Evolutionary conservation across 2,797 vertebrate species (phyloP).

Genomic region (Falco cherrug): DNA sequence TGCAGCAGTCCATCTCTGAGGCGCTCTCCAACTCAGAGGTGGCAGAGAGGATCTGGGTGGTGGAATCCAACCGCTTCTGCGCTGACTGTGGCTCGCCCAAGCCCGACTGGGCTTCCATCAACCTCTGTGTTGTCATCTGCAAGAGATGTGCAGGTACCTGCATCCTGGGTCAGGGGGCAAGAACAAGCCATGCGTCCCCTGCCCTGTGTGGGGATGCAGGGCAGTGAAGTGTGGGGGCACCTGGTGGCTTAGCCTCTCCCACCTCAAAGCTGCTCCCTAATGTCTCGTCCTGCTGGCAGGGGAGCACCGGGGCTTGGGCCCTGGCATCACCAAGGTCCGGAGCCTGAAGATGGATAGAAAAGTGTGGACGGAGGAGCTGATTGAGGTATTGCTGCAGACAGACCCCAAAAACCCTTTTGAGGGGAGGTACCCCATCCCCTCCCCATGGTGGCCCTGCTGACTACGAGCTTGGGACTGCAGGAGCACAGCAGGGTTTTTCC

Average conservation of each 20-base stretch:
- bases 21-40: constrained; percentile 92
- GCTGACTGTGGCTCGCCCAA: constrained; percentile 85
- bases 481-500: rapidly evolving
- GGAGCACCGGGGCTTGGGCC: constrained; percentile 90
- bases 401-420: background rate
- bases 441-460: background rate
- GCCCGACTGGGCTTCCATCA: constrained; percentile 95
- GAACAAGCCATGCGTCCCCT: background rate
- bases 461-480: background rate
- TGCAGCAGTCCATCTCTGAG: constrained; percentile 86
- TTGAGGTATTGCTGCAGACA: constrained; percentile 79
- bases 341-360: constrained; percentile 98
- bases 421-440: background rate
- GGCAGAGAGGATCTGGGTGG: constrained; percentile 86
- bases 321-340: constrained; percentile 90
- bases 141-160: constrained; percentile 89
- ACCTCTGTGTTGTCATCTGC: constrained; percentile 93
- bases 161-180: background rate
- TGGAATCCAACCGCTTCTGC: constrained; percentile 85
- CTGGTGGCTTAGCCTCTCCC: rapidly evolving
- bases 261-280: background rate
- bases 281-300: constrained; percentile 72
- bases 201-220: background rate
- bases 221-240: background rate
- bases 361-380: constrained; percentile 93